A percentile compares a stretch with the other conserved stretches of the same genome.
Conservation (phyloP, 2,797 vertebrate genomes). For the Cirrhinus molitorella region DNA sequence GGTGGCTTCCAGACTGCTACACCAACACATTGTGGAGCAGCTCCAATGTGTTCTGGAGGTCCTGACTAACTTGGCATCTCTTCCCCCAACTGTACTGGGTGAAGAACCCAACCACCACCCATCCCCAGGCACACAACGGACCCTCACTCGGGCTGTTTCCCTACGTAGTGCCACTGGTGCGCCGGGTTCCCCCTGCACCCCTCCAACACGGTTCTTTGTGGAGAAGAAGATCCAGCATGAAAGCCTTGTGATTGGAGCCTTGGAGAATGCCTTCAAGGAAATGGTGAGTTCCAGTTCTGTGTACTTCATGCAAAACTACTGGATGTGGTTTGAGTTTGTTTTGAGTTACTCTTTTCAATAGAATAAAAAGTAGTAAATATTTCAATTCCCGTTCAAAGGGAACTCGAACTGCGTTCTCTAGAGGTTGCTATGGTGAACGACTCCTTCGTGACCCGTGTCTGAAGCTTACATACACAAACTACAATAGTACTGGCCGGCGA, state of each 20-base stretch:
- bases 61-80: slow-evolving; percentile 80
- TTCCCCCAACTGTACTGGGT: slow-evolving; percentile 88
- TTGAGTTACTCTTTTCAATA: background rate
- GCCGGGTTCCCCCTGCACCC: slow-evolving; percentile 81
- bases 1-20: slow-evolving; percentile 89
- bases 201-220: slow-evolving; percentile 89
- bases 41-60: slow-evolving; percentile 90
- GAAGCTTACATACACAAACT: no score
- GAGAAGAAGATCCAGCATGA: slow-evolving; percentile 96
- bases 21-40: slow-evolving; percentile 90
- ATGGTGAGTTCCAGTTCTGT: slow-evolving; percentile 87
- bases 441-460: no score
- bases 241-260: slow-evolving; percentile 91
- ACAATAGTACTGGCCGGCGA: no score
- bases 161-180: slow-evolving; percentile 85
- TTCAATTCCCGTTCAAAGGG: no score
- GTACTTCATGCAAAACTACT: no score
- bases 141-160: slow-evolving; percentile 87
- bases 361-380: no score
- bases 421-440: no score
- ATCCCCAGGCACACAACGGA: slow-evolving; percentile 74
- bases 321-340: background rate
- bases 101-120: slow-evolving; percentile 84
- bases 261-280: slow-evolving; percentile 95
- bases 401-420: no score